Conservation (phyloP, 2,888 invertebrate genomes). For the Lordiphosa fenestrarum region DNA sequence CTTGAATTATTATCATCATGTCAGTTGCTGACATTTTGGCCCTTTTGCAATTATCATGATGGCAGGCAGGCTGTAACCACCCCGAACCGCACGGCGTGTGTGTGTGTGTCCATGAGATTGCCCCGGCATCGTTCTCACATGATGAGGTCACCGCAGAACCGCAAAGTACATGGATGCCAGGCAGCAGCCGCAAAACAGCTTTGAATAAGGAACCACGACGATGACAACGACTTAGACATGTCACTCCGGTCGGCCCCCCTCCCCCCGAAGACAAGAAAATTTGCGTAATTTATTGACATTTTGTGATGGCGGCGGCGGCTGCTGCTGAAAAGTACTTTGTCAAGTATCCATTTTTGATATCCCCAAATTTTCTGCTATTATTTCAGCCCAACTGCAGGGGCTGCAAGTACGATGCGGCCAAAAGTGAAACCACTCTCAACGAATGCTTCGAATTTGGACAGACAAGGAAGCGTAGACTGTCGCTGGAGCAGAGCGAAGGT, state of each 20-base stretch:
- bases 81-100: conserved; percentile 45
- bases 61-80: conserved; percentile 45
- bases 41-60: conserved; percentile 69
- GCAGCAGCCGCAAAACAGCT: conserved; percentile 35
- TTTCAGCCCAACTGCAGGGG: conserved; percentile 77
- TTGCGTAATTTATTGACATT: conserved; percentile 49
- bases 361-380: not conserved
- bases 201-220: conserved; percentile 46
- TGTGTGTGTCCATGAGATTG: conserved; percentile 44
- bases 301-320: conserved; percentile 2
- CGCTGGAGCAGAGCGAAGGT: conserved; percentile 70
- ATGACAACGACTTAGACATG: conserved; percentile 29
- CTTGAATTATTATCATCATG: conserved; percentile 72
- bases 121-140: conserved; percentile 50
- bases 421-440: conserved; percentile 74
- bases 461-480: conserved; percentile 38
- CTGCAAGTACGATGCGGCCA: conserved; percentile 79
- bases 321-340: conserved; percentile 1
- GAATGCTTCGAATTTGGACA: conserved; percentile 75
- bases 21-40: conserved; percentile 47
- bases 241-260: conserved; percentile 12
- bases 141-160: conserved; percentile 67
- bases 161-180: conserved; percentile 60
- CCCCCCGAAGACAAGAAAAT: conserved; percentile 49
- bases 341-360: not conserved